Evolutionary conservation across 2,113 vertebrate genomes (phyloP).

Genomic region (Paraplagusia blochii): DNA sequence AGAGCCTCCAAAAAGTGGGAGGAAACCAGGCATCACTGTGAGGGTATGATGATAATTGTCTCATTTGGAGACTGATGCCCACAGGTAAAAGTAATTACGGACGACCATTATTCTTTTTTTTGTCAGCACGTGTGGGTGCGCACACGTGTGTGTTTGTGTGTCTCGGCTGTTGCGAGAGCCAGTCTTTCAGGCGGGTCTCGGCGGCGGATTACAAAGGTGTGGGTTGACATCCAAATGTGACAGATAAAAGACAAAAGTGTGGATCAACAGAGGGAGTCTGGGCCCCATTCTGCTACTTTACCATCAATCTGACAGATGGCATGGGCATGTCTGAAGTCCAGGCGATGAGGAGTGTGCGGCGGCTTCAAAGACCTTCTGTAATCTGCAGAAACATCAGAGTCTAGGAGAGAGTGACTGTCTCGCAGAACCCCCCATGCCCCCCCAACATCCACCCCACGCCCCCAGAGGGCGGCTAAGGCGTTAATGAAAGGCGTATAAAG

Average conservation of each 20-base stretch:
- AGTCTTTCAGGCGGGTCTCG: conserved; percentile 54
- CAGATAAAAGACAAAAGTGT: conserved; percentile 91
- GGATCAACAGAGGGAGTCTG: conserved; percentile 93
- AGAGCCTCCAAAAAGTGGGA: conserved; percentile 43
- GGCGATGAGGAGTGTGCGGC: conserved; percentile 85
- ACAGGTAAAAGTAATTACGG: conserved; percentile 73
- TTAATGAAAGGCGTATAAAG: conserved; percentile 99
- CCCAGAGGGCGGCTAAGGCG: conserved; percentile 89
- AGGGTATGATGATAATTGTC: conserved; percentile 74
- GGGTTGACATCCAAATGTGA: conserved; percentile 83
- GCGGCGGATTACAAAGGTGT: conserved; percentile 88
- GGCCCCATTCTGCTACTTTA: conserved; percentile 90
- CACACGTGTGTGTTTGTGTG: conserved; percentile 40
- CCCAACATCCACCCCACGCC: no score
- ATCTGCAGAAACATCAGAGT: conserved; percentile 99
- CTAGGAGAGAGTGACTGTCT: conserved; percentile 95
- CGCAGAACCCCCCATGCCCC: conserved; percentile 88
- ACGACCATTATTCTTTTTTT: conserved; percentile 54
- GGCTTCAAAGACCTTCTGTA: conserved; percentile 98
- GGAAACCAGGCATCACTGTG: conserved; percentile 47
- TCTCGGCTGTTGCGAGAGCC: conserved; percentile 59
- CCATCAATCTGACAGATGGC: conserved; percentile 93
- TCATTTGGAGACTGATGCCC: conserved; percentile 73
- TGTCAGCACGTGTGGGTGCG: conserved; percentile 61
- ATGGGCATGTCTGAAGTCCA: conserved; percentile 90